Percentiles rank a stretch among this genome's conserved stretches.
Conservation (phyloP, 1,140 invertebrate species). For the Drosophila ironensis region DNA sequence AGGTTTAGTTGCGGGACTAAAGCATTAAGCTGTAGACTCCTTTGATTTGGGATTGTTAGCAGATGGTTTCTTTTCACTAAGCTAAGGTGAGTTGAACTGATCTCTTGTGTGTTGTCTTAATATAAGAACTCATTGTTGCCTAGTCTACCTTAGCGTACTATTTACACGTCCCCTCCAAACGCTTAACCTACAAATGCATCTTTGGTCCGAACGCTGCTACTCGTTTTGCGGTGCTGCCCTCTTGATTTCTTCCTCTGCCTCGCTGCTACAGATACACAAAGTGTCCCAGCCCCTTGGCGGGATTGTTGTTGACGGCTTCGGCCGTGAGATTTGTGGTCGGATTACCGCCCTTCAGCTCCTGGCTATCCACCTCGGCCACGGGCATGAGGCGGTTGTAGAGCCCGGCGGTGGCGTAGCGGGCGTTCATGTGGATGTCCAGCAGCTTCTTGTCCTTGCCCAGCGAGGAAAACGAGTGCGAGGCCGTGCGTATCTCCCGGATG, state of each 20-base stretch:
- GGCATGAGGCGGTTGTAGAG: conserved; percentile 52
- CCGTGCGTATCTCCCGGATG: conserved; percentile 78
- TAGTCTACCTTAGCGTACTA: conserved; percentile 2
- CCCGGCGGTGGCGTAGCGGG: conserved; percentile 45
- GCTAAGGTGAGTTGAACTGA: not conserved
- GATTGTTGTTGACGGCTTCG: conserved; percentile 79
- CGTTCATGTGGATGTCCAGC: conserved; percentile 74
- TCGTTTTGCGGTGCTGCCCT: conserved; percentile 27
- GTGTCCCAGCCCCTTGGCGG: conserved; percentile 75
- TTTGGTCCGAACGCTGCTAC: conserved; percentile 68
- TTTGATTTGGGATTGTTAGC: conserved; percentile 49
- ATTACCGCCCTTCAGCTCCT: conserved; percentile 66
- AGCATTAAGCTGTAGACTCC: conserved; percentile 69
- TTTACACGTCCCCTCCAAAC: conserved; percentile 29
- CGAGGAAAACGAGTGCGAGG: conserved; percentile 75
- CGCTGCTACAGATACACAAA: conserved; percentile 68
- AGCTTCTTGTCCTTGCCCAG: conserved; percentile 81
- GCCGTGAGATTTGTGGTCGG: conserved; percentile 21
- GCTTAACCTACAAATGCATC: conserved; percentile 72
- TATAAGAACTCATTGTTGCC: not conserved
- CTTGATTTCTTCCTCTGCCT: not conserved
- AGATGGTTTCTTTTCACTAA: conserved; percentile 35
- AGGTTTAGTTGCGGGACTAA: no score
- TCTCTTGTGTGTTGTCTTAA: not conserved
- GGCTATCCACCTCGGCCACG: conserved; percentile 42